A percentile compares a stretch with the other conserved stretches of the same genome.
phyloP scores from a whole-genome alignment of 2,888 invertebrate genomes.

The Watsonalla cultraria region DNA sequence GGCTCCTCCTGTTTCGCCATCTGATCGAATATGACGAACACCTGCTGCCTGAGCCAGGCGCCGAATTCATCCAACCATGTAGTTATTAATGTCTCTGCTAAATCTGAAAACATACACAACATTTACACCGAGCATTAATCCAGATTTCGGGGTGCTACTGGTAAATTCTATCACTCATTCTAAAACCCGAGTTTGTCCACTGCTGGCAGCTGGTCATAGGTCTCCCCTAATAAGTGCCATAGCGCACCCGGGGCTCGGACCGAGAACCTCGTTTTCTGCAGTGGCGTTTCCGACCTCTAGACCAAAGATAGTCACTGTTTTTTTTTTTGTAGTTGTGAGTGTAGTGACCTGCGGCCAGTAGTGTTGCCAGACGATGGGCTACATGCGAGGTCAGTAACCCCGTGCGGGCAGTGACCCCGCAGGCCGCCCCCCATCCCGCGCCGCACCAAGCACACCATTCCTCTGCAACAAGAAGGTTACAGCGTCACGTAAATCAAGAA shows the following conservation, averaged over 20 bases:
- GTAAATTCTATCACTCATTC: too few relatives aligned
- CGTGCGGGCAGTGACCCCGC: constrained; percentile 27
- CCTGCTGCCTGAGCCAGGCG: constrained; percentile 45
- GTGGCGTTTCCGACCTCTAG: too few relatives aligned
- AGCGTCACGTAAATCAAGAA: not conserved
- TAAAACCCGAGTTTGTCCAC: too few relatives aligned
- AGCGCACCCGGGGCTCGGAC: too few relatives aligned
- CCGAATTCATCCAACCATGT: constrained; percentile 45
- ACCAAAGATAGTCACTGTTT: too few relatives aligned
- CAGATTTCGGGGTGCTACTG: too few relatives aligned
- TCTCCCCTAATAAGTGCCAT: too few relatives aligned
- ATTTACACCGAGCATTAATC: not conserved
- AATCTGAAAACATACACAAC: constrained; percentile 31
- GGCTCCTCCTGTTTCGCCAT: constrained; percentile 24
- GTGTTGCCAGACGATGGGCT: constrained; percentile 42
- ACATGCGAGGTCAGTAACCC: constrained; percentile 39
- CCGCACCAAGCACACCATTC: constrained; percentile 46
- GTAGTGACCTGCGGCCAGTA: constrained; percentile 57
- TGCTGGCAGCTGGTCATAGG: too few relatives aligned
- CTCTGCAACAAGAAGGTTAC: constrained; percentile 30
- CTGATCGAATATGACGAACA: constrained; percentile 49
- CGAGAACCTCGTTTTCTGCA: too few relatives aligned
- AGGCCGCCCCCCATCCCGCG: constrained; percentile 29
- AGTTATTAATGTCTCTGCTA: constrained; percentile 49
- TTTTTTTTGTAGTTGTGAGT: too few relatives aligned